A percentile compares a stretch with the other conserved stretches of the same genome.
phyloP scores from a whole-genome alignment of 2,888 invertebrate species.

The Standfussiana lucernea region DNA sequence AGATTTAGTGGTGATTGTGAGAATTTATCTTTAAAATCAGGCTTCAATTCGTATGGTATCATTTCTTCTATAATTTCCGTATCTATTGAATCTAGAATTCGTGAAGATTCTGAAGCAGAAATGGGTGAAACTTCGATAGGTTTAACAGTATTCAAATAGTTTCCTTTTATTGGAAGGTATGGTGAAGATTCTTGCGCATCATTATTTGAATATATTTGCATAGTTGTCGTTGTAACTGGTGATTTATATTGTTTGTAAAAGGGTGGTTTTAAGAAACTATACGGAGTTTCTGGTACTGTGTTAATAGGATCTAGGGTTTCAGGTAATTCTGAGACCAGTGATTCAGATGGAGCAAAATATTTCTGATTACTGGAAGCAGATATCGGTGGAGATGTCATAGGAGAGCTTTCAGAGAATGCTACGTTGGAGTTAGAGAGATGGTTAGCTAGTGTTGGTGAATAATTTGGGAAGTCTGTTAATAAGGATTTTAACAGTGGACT shows the following conservation, averaged over 20 bases:
- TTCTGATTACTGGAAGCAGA: background rate
- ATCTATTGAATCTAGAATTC: background rate
- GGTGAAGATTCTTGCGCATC: background rate
- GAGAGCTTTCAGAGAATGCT: background rate
- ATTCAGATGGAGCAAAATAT: background rate
- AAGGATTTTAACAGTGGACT: background rate
- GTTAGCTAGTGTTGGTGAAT: background rate
- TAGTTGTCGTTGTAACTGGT: background rate
- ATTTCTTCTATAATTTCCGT: background rate
- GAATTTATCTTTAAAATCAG: background rate
- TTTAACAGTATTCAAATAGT: background rate
- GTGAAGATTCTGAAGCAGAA: background rate
- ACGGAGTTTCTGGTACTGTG: background rate
- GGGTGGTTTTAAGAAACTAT: background rate
- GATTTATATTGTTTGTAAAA: background rate
- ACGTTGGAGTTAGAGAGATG: background rate
- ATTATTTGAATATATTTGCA: slow-evolving; percentile 14
- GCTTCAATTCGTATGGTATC: background rate
- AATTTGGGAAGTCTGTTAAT: background rate
- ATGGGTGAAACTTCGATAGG: background rate
- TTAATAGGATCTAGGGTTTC: background rate
- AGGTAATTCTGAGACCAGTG: background rate
- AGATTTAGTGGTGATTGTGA: rapidly evolving
- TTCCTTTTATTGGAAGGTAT: background rate
- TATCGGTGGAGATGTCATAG: background rate